phyloP scores from a whole-genome alignment of 1,140 invertebrate genomes.

The Caenorhabditis briggsae region DNA sequence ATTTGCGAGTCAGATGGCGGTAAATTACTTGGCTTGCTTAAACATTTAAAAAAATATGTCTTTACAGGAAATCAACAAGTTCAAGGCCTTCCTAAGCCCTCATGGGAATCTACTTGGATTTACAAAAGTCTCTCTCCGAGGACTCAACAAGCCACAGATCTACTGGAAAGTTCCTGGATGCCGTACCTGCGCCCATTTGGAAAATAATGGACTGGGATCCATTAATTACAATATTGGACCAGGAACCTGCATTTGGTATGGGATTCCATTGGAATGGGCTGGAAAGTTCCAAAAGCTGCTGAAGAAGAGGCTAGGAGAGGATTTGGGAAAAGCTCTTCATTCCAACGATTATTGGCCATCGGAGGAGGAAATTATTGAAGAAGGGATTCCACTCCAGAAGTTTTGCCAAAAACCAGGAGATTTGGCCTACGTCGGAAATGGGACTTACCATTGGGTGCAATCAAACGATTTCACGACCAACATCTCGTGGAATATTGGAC shows the following conservation, averaged over 20 bases:
- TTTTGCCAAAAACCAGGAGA: constrained; percentile 96
- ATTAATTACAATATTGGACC: constrained; percentile 99
- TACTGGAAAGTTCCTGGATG: constrained; percentile 83
- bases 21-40: no score
- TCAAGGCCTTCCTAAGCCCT: no score
- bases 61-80: no score
- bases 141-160: not conserved
- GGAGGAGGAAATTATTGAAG: not conserved
- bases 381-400: not conserved
- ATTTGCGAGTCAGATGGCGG: no score
- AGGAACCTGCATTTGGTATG: constrained; percentile 97
- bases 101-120: no score
- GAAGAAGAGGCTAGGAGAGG: no score
- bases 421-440: constrained; percentile 97
- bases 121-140: no score
- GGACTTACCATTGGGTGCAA: constrained; percentile 96
- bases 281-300: constrained; percentile 75
- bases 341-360: not conserved
- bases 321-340: not conserved
- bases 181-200: constrained; percentile 95
- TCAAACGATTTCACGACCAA: constrained; percentile 85
- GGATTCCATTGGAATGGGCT: constrained; percentile 97
- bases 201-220: constrained; percentile 99
- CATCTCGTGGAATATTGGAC: constrained; percentile 99
- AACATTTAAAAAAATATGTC: no score